Evolutionary conservation across 2,113 vertebrate genomes (phyloP), one percentile per base, ranked within the genome.

Genomic region (Phasianus colchicus): DNA sequence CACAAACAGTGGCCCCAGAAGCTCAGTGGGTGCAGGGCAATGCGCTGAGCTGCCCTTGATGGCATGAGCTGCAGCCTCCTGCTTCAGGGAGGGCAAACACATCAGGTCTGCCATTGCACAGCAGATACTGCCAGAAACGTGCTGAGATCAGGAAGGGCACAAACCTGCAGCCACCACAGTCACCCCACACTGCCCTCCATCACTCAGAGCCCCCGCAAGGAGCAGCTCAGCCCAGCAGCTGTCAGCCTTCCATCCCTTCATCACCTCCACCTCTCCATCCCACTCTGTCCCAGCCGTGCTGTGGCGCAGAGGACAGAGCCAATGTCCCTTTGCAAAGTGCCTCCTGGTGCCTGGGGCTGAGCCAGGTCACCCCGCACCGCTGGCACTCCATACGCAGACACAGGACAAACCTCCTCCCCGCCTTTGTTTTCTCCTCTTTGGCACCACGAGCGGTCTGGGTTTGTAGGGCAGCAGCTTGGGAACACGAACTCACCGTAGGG

Each of bases 1-100:
- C 12, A 12, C 2, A 6, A 29, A 12, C 15, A 5, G 16, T 14
- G 52, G 60, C 8, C 11, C 16, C 30, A 15, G 20, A 52, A 54
- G 57, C 42, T 34, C 1, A 0, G 50, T 30, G 11, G 45, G 38
- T 3, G 61, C 34, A 29, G 55, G 81, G 66, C 24, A 25, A 57
- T 32, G 70, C n/a, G 50, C 25, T n/a, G 65, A 86, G 67, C 76
- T 42, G 38, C 60, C 36, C 78, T 69, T 22, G n/a, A 14, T 3
- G 55, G 70, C 22, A 5, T 6, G 1, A 0, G 38, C 4, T 80
- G 48, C 1, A 0, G 15, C 9, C 30, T 78, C 61, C 52, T 43
- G 43, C 25, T 17, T 69, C 86, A 66, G 64, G 27, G 32, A 86
- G 50, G 76, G 30, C 40, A 83, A 77, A 77, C 45, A 2, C 65